Conservation (phyloP, 2,113 vertebrate species). For the Dermatemys mawii region DNA sequence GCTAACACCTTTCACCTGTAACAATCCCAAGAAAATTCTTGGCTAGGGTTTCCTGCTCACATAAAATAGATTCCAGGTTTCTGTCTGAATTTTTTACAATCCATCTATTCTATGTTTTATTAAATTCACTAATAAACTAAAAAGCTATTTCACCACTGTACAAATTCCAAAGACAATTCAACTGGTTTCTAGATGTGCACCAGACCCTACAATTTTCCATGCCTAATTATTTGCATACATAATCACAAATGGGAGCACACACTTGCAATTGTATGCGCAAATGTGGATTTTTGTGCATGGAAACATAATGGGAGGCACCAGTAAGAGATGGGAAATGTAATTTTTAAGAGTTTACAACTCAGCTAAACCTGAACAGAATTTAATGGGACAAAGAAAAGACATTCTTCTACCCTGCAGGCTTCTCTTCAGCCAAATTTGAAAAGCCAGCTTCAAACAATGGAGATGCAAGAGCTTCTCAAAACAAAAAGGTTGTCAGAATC, state of each 20-base stretch:
- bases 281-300: accelerated
- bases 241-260: background rate
- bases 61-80: background rate
- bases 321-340: background rate
- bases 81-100: background rate
- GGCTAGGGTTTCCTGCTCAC: background rate
- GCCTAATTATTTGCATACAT: background rate
- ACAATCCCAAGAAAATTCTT: background rate
- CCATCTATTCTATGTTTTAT: background rate
- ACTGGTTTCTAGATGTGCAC: background rate
- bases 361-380: background rate
- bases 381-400: background rate
- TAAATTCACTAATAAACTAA: background rate
- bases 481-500: background rate
- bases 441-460: background rate
- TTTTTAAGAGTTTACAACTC: background rate
- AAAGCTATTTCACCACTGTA: background rate
- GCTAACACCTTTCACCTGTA: background rate
- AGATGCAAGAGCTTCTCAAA: background rate
- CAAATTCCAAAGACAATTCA: background rate
- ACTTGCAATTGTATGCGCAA: background rate
- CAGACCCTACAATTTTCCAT: background rate
- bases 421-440: background rate
- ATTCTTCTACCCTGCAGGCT: background rate
- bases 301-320: background rate